Evolutionary conservation across 2,888 invertebrate genomes (phyloP), one percentile per base, ranked within the genome.

Genomic region (Bimastos eiseni): DNA sequence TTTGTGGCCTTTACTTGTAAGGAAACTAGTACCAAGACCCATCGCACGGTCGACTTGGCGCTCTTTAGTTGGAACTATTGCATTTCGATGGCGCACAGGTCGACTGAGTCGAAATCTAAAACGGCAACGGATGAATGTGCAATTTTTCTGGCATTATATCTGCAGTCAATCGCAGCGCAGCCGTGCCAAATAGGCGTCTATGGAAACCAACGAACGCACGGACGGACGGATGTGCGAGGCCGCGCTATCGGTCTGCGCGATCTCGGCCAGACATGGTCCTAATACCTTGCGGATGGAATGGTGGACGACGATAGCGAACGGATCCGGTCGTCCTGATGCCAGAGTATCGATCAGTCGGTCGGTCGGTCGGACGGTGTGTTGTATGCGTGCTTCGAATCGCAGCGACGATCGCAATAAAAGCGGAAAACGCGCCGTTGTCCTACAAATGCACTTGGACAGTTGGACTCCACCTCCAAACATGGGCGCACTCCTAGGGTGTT

Each of bases 271-370:
- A 70, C 70, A 70, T n/a, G 70, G 70, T 70, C 70, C 70, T 70
- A 70, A 70, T 70, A 70, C 70, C 70, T 70, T 70, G 70, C 70
- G 70, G 70, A 70, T 70, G 70, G 70, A n/a, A 70, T 70, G 70
- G 70, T 11, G 70, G 70, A n/a, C n/a, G 70, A n/a, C 70, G 70
- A 70, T 70, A 70, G 70, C 70, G 70, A 70, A 70, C 30, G 70
- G n/a, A n/a, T 70, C 70, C 70, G n/a, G 70, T 70, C 70, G 70
- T 70, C n/a, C 30, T 30, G 70, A 70, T 70, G 70, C 55, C 17
- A 6, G 70, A n/a, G 70, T 70, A 70, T 70, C n/a, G 70, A 70
- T 70, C 70, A 70, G 70, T 2, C 70, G 70, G 70, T 49, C 49
- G 49, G 70, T 70, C 70, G 70, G 70, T n/a, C 70, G 30, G 70